Conservation (phyloP, 2,113 vertebrate genomes). For the Gobiocypris rarus region DNA sequence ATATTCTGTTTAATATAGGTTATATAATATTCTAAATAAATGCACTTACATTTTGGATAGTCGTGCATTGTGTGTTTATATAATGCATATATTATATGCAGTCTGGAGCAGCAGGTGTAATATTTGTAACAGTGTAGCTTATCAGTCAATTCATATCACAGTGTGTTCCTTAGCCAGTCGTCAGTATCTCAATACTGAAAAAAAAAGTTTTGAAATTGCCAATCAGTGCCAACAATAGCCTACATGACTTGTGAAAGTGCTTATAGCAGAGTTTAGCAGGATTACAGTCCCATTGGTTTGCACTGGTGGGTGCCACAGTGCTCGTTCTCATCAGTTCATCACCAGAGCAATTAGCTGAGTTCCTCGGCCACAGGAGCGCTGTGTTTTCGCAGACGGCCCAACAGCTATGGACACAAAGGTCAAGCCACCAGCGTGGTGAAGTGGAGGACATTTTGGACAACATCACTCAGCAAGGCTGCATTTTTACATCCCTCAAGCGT, state of each 20-base stretch:
- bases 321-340: conserved; percentile 17
- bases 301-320: conserved; percentile 26
- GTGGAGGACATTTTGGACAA: conserved; percentile 6
- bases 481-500: background rate
- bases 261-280: conserved; percentile 3
- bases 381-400: conserved; percentile 19
- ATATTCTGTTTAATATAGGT: background rate
- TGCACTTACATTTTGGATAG: background rate
- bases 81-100: too few relatives aligned
- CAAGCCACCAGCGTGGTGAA: conserved; percentile 1
- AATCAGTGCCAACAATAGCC: background rate
- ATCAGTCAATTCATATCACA: background rate
- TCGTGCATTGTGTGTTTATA: background rate
- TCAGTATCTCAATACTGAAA: background rate
- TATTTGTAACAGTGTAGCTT: background rate
- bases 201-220: background rate
- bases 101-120: background rate
- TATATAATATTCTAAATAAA: background rate
- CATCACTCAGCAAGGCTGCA: background rate
- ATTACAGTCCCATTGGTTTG: conserved; percentile 13
- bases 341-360: conserved; percentile 37
- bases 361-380: conserved; percentile 5
- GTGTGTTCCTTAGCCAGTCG: background rate
- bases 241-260: conserved; percentile 9
- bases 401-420: background rate